phyloP scores from a whole-genome alignment of 2,888 invertebrate genomes.

The Trachelus troglodyta region DNA sequence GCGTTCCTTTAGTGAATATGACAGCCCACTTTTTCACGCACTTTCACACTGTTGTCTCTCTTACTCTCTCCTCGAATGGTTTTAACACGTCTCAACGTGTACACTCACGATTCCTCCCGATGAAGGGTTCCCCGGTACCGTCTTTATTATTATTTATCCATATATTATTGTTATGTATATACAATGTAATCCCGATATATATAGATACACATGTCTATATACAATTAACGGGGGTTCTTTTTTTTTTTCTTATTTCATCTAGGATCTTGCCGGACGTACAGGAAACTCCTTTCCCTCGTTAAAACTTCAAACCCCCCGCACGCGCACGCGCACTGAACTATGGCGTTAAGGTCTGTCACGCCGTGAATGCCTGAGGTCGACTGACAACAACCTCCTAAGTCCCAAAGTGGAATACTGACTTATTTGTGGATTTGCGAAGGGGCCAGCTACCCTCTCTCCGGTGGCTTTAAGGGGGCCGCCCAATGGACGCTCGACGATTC shows the following conservation, averaged over 20 bases:
- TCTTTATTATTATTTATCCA: neutral
- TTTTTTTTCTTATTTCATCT: neutral
- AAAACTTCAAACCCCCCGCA: neutral
- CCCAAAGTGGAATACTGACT: conserved; percentile 37
- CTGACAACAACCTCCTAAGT: conserved; percentile 36
- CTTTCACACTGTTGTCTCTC: neutral
- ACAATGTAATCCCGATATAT: neutral
- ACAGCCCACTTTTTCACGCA: neutral
- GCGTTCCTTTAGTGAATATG: neutral
- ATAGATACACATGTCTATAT: neutral
- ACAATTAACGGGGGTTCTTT: neutral
- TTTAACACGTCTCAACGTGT: neutral
- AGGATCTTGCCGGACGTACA: neutral
- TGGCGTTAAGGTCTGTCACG: conserved; percentile 5
- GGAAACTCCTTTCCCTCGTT: neutral
- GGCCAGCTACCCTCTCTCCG: conserved; percentile 45
- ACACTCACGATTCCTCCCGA: neutral
- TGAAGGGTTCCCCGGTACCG: neutral
- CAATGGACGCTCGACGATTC: conserved; percentile 29
- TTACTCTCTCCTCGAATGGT: neutral
- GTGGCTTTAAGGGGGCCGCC: conserved; percentile 19
- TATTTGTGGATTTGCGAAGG: conserved; percentile 39
- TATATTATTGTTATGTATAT: neutral
- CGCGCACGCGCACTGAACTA: neutral
- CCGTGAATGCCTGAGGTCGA: conserved; percentile 35